Evolutionary conservation across 2,888 invertebrate genomes (phyloP), one percentile per base, ranked within the genome.

Genomic region (Euzophera pinguis): DNA sequence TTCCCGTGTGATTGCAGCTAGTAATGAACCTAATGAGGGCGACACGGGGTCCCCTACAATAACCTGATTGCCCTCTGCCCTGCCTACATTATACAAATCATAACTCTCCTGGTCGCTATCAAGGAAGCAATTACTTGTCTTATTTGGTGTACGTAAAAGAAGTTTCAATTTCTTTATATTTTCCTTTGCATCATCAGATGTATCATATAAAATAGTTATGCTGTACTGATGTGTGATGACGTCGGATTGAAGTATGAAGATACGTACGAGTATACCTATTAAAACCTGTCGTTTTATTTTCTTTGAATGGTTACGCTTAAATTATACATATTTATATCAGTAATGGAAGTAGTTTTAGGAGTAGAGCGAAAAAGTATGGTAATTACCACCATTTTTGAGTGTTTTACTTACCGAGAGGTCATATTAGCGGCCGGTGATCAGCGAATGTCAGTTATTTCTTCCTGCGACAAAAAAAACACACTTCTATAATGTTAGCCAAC

Each of bases 321-420:
- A n/a, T n/a, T n/a, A n/a, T n/a, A n/a, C n/a, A n/a, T n/a, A n/a
- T n/a, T n/a, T n/a, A n/a, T n/a, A n/a, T n/a, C n/a, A n/a, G n/a
- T n/a, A n/a, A n/a, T n/a, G n/a, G n/a, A n/a, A n/a, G n/a, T n/a
- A n/a, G n/a, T n/a, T n/a, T n/a, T n/a, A n/a, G n/a, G n/a, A n/a
- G n/a, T n/a, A n/a, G n/a, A n/a, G n/a, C n/a, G n/a, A n/a, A n/a
- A 29, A 7, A 29, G 5, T 29, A 29, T 7, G 4, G 7, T 6
- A 6, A 29, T 29, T 29, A 4, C 29, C 4, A 7, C 5, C 29
- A 29, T 29, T 29, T 29, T 29, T 6, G 7, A 32, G 9, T 32
- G 10, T 32, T 32, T 10, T 53, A 73, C 83, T 81, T 61, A 84
- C 85, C 85, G 73, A 34, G 85, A 84, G 58, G 84, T 85, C 85